Evolutionary conservation across 1,140 invertebrate genomes (phyloP), one percentile per base, ranked within the genome.

Genomic region (Drosophila rufa): DNA sequence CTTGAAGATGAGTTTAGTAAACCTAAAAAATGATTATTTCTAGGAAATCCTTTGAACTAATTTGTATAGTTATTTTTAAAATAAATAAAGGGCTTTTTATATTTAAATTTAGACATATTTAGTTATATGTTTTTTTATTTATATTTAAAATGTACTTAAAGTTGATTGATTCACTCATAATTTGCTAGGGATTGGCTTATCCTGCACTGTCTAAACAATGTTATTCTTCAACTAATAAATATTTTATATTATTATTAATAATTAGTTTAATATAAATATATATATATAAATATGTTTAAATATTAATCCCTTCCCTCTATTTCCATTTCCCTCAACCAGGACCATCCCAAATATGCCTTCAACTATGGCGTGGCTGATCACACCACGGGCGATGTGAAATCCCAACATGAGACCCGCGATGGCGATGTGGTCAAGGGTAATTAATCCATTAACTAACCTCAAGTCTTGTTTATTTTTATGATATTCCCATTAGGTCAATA

Each of bases 401-500:
- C 81, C 12, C 94, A 94, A 77, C 92, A 93, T 22, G 94, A 94
- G 78, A 93, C 93, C 0, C 92, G 94, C 12, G 93, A 94, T 79
- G 94, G 94, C 3, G 94, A 94, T 81, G 90, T 93, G 9, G 94
- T 94, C 15, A 93, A 93, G 79, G 94, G 94, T 81, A 93, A 93
- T 11, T 3, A 0, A 27, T 25, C 0, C n/a, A 2, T 19, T 7
- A 9, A 15, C 8, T 42, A 11, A 19, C 2, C 17, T n/a, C n/a
- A n/a, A n/a, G n/a, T n/a, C n/a, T n/a, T n/a, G n/a, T n/a, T n/a
- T n/a, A n/a, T n/a, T n/a, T n/a, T n/a, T n/a, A n/a, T n/a, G n/a
- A n/a, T n/a, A n/a, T n/a, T n/a, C n/a, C n/a, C n/a, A n/a, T 1
- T 79, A 93, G 95, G 95, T n/a, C 95, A 95, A 92, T 95, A 95